Evolutionary conservation across 92 coral and sea anemone genomes (phyloP).

Genomic region (Umimayanthus chanpuru): DNA sequence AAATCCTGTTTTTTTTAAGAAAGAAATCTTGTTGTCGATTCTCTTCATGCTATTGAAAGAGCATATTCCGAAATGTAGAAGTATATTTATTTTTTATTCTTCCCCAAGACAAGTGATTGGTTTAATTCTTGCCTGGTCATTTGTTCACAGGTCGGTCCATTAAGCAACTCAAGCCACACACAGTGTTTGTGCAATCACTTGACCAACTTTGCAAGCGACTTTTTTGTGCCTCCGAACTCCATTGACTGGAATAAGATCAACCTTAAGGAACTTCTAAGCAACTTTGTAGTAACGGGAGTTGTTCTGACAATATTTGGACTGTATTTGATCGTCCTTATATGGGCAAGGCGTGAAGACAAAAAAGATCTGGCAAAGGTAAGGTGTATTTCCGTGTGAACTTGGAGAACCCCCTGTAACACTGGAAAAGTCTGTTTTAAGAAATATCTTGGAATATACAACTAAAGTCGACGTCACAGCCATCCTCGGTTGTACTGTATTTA

Average conservation of each 20-base stretch:
- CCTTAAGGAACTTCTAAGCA: slow-evolving; percentile 68
- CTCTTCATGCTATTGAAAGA: too few relatives aligned
- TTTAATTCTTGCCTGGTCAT: neutral
- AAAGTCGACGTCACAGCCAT: too few relatives aligned
- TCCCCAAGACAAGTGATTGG: neutral
- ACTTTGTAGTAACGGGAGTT: slow-evolving; percentile 76
- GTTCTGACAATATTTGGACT: slow-evolving; percentile 66
- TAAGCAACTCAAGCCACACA: slow-evolving; percentile 69
- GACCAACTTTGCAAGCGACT: slow-evolving; percentile 84
- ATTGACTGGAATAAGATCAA: slow-evolving; percentile 85
- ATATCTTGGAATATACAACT: too few relatives aligned
- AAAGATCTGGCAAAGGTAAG: slow-evolving; percentile 73
- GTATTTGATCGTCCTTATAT: slow-evolving; percentile 71
- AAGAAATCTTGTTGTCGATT: too few relatives aligned
- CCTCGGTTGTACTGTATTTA: too few relatives aligned
- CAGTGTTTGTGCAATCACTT: slow-evolving; percentile 87
- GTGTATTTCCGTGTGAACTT: too few relatives aligned
- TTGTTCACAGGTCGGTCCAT: slow-evolving; percentile 70
- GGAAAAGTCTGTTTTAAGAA: too few relatives aligned
- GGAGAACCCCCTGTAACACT: too few relatives aligned
- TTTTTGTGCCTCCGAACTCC: slow-evolving; percentile 83
- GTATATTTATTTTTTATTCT: too few relatives aligned
- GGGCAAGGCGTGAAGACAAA: slow-evolving; percentile 79
- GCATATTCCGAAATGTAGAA: too few relatives aligned
- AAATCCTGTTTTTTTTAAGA: too few relatives aligned